phyloP scores from a whole-genome alignment of 2,888 invertebrate genomes.

The Ophion slaviceki region DNA sequence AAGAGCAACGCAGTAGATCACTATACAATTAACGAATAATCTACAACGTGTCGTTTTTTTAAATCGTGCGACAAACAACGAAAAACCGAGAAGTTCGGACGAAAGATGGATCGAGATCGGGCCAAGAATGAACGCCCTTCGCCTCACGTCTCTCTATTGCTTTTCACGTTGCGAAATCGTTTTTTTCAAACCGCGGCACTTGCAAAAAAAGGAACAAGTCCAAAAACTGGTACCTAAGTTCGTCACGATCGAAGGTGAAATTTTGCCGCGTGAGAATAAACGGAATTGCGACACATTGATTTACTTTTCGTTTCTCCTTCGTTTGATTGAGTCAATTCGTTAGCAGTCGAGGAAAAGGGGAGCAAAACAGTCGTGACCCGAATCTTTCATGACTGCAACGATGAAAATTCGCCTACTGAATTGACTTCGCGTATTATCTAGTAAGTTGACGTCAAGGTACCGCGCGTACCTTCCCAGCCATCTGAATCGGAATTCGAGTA shows the following conservation, averaged over 20 bases:
- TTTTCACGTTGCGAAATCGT: background rate
- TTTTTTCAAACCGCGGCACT: background rate
- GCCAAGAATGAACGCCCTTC: background rate
- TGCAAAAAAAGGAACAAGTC: background rate
- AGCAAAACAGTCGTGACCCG: background rate
- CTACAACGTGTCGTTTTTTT: constrained; percentile 56
- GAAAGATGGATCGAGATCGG: background rate
- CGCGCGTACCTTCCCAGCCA: background rate
- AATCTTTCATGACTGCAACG: constrained; percentile 8
- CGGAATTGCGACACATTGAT: background rate
- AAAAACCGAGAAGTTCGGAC: background rate
- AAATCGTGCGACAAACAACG: background rate
- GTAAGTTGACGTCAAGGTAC: constrained; percentile 22
- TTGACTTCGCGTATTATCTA: constrained; percentile 72
- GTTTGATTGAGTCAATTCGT: constrained; percentile 53
- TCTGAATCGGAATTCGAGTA: background rate
- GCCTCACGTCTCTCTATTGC: background rate
- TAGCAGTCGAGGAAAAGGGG: constrained; percentile 22
- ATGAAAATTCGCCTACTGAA: constrained; percentile 67
- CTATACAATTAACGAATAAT: constrained; percentile 71
- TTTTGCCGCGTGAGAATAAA: background rate
- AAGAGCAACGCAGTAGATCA: constrained; percentile 67
- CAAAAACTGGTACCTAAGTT: background rate
- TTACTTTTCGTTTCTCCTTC: constrained; percentile 32
- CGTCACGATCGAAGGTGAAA: background rate